Evolutionary conservation across 2,888 invertebrate genomes (phyloP).

Genomic region (Euplexia lucipara): DNA sequence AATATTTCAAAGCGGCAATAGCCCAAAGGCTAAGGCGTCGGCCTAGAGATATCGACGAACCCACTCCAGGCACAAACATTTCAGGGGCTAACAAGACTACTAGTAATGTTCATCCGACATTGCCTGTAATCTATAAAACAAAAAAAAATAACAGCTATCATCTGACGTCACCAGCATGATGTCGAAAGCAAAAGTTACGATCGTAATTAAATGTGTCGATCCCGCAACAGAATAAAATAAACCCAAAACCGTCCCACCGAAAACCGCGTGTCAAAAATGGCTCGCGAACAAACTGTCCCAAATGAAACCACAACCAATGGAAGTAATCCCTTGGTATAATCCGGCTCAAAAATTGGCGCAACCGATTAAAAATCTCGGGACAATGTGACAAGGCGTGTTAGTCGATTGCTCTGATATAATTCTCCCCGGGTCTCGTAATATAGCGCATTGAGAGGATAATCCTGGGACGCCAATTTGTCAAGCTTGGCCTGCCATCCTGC

Average conservation of each 20-base stretch:
- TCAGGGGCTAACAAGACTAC: no score
- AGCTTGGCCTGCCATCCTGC: conserved; percentile 67
- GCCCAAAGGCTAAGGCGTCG: no score
- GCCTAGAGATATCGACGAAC: no score
- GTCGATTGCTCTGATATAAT: conserved; percentile 61
- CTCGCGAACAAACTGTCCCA: conserved; percentile 31
- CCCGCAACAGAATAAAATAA: conserved; percentile 37
- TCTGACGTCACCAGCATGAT: neutral
- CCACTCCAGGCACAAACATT: no score
- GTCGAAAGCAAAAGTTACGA: neutral
- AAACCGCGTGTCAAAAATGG: conserved; percentile 48
- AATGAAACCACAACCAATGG: conserved; percentile 48
- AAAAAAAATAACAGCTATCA: no score
- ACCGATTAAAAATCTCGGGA: conserved; percentile 59
- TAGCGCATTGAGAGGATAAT: conserved; percentile 77
- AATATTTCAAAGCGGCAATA: no score
- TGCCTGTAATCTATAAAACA: no score
- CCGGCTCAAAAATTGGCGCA: conserved; percentile 38
- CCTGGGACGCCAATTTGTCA: conserved; percentile 83
- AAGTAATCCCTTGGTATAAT: conserved; percentile 54
- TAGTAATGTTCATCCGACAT: no score
- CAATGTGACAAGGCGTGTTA: conserved; percentile 53
- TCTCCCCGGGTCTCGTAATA: conserved; percentile 64
- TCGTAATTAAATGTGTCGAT: conserved; percentile 24
- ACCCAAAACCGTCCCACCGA: conserved; percentile 15